Conservation (phyloP, 2,113 vertebrate genomes). For the Redunca redunca region DNA sequence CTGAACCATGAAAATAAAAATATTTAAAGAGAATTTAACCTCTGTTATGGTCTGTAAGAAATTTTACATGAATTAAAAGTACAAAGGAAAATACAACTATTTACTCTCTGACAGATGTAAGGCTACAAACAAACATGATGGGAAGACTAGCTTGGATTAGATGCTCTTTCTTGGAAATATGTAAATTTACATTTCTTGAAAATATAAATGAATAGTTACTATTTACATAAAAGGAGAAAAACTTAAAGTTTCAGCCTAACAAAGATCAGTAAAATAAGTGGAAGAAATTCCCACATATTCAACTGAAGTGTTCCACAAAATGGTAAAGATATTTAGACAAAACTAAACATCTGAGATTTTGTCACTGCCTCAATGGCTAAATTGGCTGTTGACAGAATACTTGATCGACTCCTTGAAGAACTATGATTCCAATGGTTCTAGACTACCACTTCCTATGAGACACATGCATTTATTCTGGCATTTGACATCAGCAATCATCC, state of each 20-base stretch:
- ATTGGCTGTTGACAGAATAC: neutral
- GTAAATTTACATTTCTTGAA: neutral
- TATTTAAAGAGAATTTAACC: neutral
- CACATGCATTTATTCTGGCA: neutral
- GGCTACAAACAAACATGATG: neutral
- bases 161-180: neutral
- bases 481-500: neutral
- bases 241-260: neutral
- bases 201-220: neutral
- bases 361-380: neutral
- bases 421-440: neutral
- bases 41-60: neutral
- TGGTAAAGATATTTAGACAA: neutral
- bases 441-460: neutral
- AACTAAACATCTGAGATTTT: neutral
- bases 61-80: slow-evolving; percentile 11
- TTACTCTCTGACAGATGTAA: neutral
- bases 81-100: neutral
- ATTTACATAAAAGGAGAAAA: neutral
- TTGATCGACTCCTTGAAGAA: neutral
- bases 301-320: neutral
- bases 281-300: neutral
- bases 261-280: slow-evolving; percentile 11
- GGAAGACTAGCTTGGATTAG: neutral
- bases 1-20: neutral